phyloP scores from a whole-genome alignment of 2,113 vertebrate species.

The Mastomys natalensis region DNA sequence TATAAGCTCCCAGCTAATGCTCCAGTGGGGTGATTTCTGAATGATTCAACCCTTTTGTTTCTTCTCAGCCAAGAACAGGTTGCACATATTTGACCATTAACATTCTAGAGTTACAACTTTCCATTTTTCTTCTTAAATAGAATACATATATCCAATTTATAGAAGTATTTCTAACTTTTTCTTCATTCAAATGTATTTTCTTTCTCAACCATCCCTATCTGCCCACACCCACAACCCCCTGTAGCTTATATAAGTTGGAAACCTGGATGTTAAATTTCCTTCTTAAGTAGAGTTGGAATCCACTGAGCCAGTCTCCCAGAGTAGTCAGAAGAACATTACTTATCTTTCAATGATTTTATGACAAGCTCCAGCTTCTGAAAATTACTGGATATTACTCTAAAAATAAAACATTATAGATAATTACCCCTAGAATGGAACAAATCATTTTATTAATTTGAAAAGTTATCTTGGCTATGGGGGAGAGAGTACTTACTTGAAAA shows the following conservation, averaged over 20 bases:
- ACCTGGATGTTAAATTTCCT: not conserved
- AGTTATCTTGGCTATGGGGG: conserved; percentile 63
- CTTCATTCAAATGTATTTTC: not conserved
- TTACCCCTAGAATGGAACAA: conserved; percentile 68
- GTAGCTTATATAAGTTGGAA: not conserved
- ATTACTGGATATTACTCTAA: conserved; percentile 73
- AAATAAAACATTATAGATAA: conserved; percentile 76
- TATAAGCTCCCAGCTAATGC: not conserved
- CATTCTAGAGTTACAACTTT: not conserved
- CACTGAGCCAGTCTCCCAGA: not conserved
- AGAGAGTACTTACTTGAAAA: conserved; percentile 28
- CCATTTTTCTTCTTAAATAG: not conserved
- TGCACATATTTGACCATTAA: not conserved
- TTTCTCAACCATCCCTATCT: not conserved
- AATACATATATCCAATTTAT: not conserved
- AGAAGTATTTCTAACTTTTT: not conserved
- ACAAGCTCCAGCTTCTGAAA: conserved; percentile 67
- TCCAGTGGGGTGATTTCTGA: not conserved
- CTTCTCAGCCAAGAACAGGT: not conserved
- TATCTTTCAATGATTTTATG: conserved; percentile 66
- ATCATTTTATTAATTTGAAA: conserved; percentile 75
- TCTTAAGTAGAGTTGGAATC: not conserved
- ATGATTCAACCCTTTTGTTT: not conserved
- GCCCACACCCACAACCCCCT: not conserved
- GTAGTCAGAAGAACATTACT: conserved; percentile 41